phyloP scores from a whole-genome alignment of 2,113 vertebrate species.

The Eretmochelys imbricata region DNA sequence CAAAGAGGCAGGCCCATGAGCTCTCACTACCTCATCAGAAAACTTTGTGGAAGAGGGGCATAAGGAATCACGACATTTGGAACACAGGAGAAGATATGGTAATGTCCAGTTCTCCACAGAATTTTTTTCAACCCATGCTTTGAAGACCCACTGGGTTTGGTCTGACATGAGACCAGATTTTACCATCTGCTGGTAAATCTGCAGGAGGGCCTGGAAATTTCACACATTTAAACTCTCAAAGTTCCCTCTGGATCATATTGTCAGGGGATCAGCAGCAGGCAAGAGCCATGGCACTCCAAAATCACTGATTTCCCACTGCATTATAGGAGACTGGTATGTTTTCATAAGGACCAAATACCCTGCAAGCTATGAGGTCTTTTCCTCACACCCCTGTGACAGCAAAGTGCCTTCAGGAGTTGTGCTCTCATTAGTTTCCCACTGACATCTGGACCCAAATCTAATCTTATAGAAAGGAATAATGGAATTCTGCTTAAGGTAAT shows the following conservation, averaged over 20 bases:
- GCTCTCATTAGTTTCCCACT: neutral
- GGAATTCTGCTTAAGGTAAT: neutral
- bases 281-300: neutral
- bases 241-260: neutral
- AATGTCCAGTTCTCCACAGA: neutral
- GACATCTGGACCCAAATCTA: neutral
- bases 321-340: neutral
- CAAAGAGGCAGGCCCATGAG: neutral
- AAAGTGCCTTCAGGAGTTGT: neutral
- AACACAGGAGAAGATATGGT: accelerated
- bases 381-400: neutral
- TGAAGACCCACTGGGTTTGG: neutral
- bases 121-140: accelerated
- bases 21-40: accelerated
- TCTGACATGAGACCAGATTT: neutral
- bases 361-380: neutral
- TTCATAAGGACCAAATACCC: neutral
- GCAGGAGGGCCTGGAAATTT: neutral
- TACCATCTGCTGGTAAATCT: neutral
- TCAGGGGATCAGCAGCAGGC: neutral
- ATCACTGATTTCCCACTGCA: neutral
- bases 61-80: neutral
- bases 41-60: neutral
- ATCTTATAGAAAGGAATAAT: neutral
- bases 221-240: neutral